Conservation (phyloP, 2,797 vertebrate genomes). For the Protonibea diacanthus region DNA sequence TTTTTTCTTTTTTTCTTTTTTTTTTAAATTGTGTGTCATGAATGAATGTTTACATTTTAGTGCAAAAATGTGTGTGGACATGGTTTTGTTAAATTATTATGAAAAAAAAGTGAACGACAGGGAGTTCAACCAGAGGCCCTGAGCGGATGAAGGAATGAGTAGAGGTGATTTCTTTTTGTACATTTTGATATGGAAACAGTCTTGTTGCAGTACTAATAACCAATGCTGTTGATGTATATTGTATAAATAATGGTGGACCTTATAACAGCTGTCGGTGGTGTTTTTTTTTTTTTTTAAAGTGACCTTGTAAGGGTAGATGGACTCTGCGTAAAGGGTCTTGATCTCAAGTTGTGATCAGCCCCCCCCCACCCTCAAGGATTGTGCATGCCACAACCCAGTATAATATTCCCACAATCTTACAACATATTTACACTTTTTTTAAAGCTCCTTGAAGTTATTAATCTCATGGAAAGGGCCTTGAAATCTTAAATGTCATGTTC, state of each 20-base stretch:
- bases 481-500: conserved; percentile 9
- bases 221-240: conserved; percentile 68
- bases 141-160: conserved; percentile 52
- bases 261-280: conserved; percentile 64
- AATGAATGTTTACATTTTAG: conserved; percentile 80
- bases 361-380: conserved; percentile 27
- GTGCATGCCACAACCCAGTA: conserved; percentile 45
- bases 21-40: conserved; percentile 41
- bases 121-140: conserved; percentile 46
- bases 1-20: conserved; percentile 9
- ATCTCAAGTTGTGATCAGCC: conserved; percentile 38
- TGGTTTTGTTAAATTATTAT: conserved; percentile 77
- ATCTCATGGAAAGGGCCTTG: conserved; percentile 4
- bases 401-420: conserved; percentile 26
- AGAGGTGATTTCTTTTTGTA: conserved; percentile 65
- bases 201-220: conserved; percentile 76
- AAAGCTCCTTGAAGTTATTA: background rate
- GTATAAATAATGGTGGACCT: conserved; percentile 76
- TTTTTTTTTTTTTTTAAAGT: conserved; percentile 62
- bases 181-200: conserved; percentile 77
- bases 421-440: conserved; percentile 1
- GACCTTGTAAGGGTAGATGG: conserved; percentile 70
- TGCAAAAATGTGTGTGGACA: conserved; percentile 52
- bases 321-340: conserved; percentile 46
- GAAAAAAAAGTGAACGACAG: conserved; percentile 27